These are phyloP conservation scores for Datnioides undecimradiatus DNA, from an alignment of 2,113 vertebrate genomes.

Conservation along the genomic window DNA sequence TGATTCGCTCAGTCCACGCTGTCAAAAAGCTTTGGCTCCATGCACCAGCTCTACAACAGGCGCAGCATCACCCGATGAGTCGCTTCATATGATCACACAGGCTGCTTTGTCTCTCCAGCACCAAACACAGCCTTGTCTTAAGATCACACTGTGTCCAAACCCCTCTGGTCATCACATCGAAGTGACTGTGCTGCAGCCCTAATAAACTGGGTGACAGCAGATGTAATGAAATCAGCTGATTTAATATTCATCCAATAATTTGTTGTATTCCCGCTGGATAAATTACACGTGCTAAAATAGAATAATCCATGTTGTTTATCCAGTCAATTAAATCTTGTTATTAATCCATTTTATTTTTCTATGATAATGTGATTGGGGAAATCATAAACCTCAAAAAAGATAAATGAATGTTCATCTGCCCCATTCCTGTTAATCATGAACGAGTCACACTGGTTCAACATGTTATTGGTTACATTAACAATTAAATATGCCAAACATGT, in stretches of 20 bases:
- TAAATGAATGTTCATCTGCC: neutral
- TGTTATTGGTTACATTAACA: neutral
- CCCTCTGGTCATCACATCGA: neutral
- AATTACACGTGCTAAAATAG: neutral
- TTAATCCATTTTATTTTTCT: neutral
- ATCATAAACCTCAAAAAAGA: neutral
- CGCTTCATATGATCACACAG: conserved; percentile 27
- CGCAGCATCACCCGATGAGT: neutral
- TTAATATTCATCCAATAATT: neutral
- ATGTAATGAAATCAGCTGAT: conserved; percentile 17
- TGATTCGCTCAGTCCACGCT: neutral
- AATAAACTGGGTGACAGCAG: neutral
- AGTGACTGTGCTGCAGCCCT: conserved; percentile 1
- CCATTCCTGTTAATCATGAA: conserved; percentile 12
- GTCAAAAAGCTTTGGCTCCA: neutral
- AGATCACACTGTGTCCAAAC: conserved; percentile 16
- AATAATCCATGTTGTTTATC: neutral
- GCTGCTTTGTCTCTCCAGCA: neutral
- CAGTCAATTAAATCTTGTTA: conserved; percentile 13
- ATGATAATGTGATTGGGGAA: conserved; percentile 1
- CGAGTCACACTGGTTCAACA: neutral
- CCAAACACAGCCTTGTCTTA: neutral
- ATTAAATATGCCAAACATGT: conserved; percentile 9
- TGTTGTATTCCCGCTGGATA: neutral
- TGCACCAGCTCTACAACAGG: neutral